Conservation (phyloP, 2,113 vertebrate genomes). For the Centrocercus urophasianus region DNA sequence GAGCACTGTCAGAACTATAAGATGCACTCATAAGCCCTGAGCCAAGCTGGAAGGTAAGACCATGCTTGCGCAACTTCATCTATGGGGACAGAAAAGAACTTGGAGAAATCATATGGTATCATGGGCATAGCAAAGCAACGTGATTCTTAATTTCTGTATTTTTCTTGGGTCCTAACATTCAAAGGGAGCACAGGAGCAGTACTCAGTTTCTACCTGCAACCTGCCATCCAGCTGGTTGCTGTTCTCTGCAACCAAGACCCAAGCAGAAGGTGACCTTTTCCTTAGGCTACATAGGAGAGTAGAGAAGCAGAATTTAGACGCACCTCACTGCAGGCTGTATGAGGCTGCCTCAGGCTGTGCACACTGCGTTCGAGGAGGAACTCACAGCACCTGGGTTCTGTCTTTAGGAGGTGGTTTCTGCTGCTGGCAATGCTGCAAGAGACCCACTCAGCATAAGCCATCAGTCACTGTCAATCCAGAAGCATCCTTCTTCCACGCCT, state of each 20-base stretch:
- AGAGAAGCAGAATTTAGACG: neutral
- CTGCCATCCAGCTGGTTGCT: neutral
- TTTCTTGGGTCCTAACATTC: neutral
- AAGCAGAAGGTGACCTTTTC: neutral
- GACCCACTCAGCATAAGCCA: neutral
- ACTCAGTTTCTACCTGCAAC: neutral
- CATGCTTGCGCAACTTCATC: neutral
- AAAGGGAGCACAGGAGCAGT: neutral
- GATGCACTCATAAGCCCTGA: neutral
- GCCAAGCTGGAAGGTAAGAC: neutral
- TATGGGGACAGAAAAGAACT: neutral
- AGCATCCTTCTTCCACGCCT: neutral
- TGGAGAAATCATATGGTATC: neutral
- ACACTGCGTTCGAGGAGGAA: fast-evolving
- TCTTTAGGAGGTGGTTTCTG: neutral
- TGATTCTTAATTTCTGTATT: neutral
- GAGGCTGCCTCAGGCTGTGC: neutral
- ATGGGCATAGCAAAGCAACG: neutral
- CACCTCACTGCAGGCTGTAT: no score
- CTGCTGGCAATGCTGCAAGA: neutral
- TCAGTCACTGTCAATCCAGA: neutral
- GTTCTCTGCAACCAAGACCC: neutral
- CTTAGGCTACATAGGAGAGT: neutral
- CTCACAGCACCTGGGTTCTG: neutral
- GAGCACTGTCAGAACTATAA: neutral